Evolutionary conservation across 2,797 vertebrate species (phyloP), one percentile per base, ranked within the genome.

Genomic region (Thunnus albacares): DNA sequence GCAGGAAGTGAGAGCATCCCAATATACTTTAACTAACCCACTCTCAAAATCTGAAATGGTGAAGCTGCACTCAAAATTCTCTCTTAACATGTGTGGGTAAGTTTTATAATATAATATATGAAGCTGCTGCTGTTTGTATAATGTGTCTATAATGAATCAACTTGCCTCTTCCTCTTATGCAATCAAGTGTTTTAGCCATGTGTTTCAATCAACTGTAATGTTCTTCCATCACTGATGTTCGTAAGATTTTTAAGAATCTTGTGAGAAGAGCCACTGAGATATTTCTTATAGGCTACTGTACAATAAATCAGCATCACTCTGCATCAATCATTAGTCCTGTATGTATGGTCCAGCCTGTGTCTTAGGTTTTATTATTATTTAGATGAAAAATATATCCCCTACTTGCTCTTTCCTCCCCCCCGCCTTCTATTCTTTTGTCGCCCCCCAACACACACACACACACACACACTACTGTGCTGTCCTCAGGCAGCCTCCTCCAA

Each of bases 381-480:
- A 33, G 30, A 33, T 33, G 6, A 33, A 33, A 33, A 30, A 30
- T 30, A 30, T 30, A 30, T 30, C 28, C 28, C 28, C 28, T 30
- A 30, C 28, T 30, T 30, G 28, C 28, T 30, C 3, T 30, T 30
- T 30, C 28, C 4, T 30, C 24, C 24, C 24, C 24, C 24, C 24
- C 24, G 24, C 24, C 24, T 24, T 24, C 2, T 24, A 24, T 24
- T 24, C 24, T 24, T 24, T 24, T 24, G 24, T 24, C 24, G 24
- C 28, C 28, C 28, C 28, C 28, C 28, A 30, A 43, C 24, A 17
- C 64, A 45, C 70, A 28, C 11, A 6, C 49, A 56, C 22, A 43
- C 12, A 76, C 68, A 76, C 11, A 67, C 5, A 53, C 49, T 63
- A 38, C 53, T 20, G 20, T 71, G 71, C 66, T 65, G 85, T 90